Evolutionary conservation across 2,113 vertebrate genomes (phyloP), one percentile per base, ranked within the genome.

Genomic region (Enhydra lutris): DNA sequence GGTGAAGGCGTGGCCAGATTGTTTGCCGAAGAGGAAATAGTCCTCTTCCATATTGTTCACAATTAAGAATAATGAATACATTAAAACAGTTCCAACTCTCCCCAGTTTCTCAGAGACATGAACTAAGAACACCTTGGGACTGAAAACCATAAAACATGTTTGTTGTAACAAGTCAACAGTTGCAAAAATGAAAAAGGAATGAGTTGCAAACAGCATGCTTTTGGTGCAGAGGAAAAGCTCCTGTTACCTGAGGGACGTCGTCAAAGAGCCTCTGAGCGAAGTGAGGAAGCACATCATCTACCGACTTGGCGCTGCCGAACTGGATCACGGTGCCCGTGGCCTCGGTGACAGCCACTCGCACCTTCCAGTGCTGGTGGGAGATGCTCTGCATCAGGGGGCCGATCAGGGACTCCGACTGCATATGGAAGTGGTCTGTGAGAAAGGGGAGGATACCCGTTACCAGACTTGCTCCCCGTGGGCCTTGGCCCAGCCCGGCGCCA

Each of bases 201-300:
- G 7, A 79, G 61, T 47, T 39, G 59, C n/a, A 36, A 20, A 20
- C 1, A 74, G 82, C 42, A 26, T 1, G 12, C 10, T 23, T 31
- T 13, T 34, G 17, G 34, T 0, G n/a, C 17, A 14, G 24, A 67
- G 96, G 24, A 26, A 12, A 69, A 81, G 39, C 63, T 9, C n/a
- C 74, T 59, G 14, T 86, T 98, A 99, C 99, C 99, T 99, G 99
- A 15, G 99, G 99, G 9, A 99, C 99, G 24, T 99, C 99, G 6
- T 99, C 99, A 95, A 99, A 99, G 26, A 99, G 99, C 23, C 99
- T 99, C 98, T 99, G 99, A 2, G 99, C 99, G 95, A 99, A 97
- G 94, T 99, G 99, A 69, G 99, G 99, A 11, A 99, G 98, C 63
- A 99, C 99, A 9, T 99, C 99, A 4, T 99, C 99, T 97, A 99